Conservation (phyloP, 2,797 vertebrate genomes). For the Phrynocephalus guinanensis region DNA sequence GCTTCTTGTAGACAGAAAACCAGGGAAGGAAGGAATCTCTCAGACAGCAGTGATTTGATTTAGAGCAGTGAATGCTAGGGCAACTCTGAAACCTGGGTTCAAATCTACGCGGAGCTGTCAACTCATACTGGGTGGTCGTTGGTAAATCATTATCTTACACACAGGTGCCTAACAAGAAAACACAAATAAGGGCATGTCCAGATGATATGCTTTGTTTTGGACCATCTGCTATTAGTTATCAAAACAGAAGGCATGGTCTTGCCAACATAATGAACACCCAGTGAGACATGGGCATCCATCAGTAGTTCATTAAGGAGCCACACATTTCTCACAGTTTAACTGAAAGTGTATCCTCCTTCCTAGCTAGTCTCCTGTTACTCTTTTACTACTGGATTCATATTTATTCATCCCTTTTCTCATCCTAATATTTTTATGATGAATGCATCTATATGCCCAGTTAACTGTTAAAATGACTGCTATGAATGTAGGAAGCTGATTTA, state of each 20-base stretch:
- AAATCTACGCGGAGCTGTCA: not conserved
- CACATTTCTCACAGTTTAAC: not conserved
- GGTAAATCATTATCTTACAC: not conserved
- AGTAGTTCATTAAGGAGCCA: not conserved
- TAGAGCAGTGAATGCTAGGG: not conserved
- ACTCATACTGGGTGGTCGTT: not conserved
- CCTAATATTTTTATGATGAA: not conserved
- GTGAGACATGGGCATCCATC: not conserved
- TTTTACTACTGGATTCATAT: not conserved
- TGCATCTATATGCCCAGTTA: not conserved
- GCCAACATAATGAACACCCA: not conserved
- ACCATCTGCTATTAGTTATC: slow-evolving; percentile 8
- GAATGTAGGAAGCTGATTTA: not conserved
- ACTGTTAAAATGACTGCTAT: not conserved
- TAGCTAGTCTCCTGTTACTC: not conserved
- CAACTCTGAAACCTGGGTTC: slow-evolving; percentile 3
- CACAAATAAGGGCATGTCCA: not conserved
- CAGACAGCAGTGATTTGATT: not conserved
- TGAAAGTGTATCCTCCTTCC: not conserved
- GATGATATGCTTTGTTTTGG: not conserved
- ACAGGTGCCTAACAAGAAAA: not conserved
- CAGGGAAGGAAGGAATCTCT: not conserved
- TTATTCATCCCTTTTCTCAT: not conserved
- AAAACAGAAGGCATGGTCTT: not conserved
- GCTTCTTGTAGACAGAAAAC: not conserved